Conservation (phyloP, 2,113 vertebrate genomes). For the Pyrgilauda ruficollis region DNA sequence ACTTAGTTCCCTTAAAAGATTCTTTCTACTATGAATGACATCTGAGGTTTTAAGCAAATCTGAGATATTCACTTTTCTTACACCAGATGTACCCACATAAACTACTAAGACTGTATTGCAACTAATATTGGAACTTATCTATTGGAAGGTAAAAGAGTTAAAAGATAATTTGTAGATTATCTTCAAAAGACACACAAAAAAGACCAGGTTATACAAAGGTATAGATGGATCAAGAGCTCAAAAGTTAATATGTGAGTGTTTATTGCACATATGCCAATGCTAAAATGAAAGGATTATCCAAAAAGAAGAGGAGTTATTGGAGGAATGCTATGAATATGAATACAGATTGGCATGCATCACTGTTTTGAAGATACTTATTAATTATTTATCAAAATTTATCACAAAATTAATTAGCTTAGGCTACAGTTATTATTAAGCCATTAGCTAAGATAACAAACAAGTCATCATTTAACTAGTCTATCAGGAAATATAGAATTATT, state of each 20-base stretch:
- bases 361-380: background rate
- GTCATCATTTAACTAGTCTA: background rate
- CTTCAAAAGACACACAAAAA: background rate
- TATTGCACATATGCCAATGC: fast-evolving
- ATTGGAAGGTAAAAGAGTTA: background rate
- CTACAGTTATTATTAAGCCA: background rate
- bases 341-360: background rate
- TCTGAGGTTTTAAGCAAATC: background rate
- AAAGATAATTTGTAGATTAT: background rate
- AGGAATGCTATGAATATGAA: background rate
- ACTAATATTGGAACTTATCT: background rate
- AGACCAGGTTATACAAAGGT: background rate
- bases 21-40: background rate
- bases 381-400: slow-evolving; percentile 9
- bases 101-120: background rate
- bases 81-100: background rate
- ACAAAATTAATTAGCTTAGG: background rate
- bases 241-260: background rate
- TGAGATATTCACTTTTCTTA: background rate
- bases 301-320: background rate
- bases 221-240: background rate
- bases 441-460: slow-evolving; percentile 1
- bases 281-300: background rate
- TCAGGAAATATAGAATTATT: background rate
- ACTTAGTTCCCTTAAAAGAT: background rate